Evolutionary conservation across 2,113 vertebrate species (phyloP), one percentile per base, ranked within the genome.

Genomic region (Callopanchax toddi): DNA sequence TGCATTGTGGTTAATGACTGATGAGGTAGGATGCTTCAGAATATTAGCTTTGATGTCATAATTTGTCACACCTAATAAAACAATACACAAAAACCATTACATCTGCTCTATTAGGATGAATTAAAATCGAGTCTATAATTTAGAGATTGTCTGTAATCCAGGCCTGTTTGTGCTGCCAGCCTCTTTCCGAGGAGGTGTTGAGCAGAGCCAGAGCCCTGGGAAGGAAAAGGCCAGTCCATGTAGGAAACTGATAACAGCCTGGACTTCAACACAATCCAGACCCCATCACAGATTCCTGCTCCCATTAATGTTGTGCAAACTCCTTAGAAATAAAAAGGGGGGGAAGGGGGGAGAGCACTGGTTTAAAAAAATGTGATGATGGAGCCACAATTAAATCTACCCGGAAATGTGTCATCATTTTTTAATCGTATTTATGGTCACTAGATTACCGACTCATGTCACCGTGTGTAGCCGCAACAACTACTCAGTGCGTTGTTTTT

Each of bases 201-300:
- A 82, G 65, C 44, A 58, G 72, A 83, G 54, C 61, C 81, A 79
- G 76, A 76, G 18, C 53, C 67, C 64, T 66, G 75, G 87, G 84
- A 87, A 89, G 87, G 88, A 89, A n/a, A 90, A 79, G 54, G 71
- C 75, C 61, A 64, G 60, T 46, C 37, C 78, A 50, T 86, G 84
- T 84, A 92, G 91, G 88, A 90, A 92, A 58, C 85, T 81, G 88
- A 91, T 92, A 90, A 89, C 63, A 60, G 64, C 52, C 56, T 60
- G 40, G 74, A 79, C 72, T 81, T 70, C 56, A 84, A 82, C 78
- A 82, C 0, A 44, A 45, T 67, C 40, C 67, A 79, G 76, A 73
- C 49, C 79, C 52, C 56, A 60, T n/a, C 22, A 55, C 23, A 60
- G 64, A 77, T 65, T 22, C 26, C 55, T 20, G 12, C 49, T 45